Percentiles rank a stretch among this genome's conserved stretches.
phyloP scores from a whole-genome alignment of 2,888 invertebrate species.

The Heliothis peltigera region DNA sequence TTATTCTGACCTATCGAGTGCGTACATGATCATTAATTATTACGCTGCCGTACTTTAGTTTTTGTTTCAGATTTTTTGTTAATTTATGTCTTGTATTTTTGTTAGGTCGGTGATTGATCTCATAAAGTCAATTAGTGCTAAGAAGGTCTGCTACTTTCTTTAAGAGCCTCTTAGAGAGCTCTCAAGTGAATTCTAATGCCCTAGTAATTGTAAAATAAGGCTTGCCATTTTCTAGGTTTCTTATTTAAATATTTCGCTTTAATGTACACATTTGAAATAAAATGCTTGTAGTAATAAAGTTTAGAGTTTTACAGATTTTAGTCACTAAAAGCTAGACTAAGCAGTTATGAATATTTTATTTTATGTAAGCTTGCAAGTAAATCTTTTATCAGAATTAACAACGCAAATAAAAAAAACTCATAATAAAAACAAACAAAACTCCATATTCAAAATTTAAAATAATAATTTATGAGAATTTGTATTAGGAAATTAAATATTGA shows the following conservation, averaged over 20 bases:
- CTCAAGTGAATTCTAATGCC: background rate
- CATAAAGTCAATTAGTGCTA: slow-evolving; percentile 5
- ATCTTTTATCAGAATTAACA: no score
- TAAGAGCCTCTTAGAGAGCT: background rate
- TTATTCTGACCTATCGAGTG: slow-evolving; percentile 35
- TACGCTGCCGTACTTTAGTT: slow-evolving; percentile 24
- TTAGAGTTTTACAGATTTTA: no score
- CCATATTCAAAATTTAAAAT: no score
- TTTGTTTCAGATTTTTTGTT: slow-evolving; percentile 23
- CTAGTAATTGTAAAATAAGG: slow-evolving; percentile 1
- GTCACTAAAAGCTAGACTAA: no score
- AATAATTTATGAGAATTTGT: no score
- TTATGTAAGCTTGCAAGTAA: no score
- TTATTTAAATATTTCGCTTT: background rate
- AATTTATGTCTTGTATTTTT: background rate
- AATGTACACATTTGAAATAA: background rate
- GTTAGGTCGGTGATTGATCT: slow-evolving; percentile 7
- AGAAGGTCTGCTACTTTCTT: background rate
- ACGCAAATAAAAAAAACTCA: no score
- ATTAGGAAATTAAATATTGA: no score
- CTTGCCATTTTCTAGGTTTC: background rate
- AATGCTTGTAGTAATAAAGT: no score
- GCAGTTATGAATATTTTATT: no score
- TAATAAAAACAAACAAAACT: no score
- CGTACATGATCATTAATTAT: slow-evolving; percentile 41